These are phyloP conservation scores for Nesidiocoris tenuis DNA, from an alignment of 2,888 invertebrate species.

Conservation along the genomic window DNA sequence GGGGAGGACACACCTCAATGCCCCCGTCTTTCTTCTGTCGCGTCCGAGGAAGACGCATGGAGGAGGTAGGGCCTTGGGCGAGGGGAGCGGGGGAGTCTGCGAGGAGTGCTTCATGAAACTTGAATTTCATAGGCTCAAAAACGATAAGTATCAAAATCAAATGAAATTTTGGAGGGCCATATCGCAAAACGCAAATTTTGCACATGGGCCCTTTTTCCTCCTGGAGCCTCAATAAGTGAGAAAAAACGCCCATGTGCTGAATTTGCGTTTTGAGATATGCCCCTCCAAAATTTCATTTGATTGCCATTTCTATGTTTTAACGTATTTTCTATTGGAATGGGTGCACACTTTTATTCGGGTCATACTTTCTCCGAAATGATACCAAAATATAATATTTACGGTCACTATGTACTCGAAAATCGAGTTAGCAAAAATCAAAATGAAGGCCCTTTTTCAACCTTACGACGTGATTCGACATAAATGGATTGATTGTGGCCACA, in stretches of 20 bases:
- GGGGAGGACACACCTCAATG: neutral
- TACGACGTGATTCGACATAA: neutral
- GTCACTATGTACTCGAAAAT: constrained; percentile 1
- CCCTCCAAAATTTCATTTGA: no score
- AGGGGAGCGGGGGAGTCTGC: no score
- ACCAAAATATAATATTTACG: neutral
- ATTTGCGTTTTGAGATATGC: neutral
- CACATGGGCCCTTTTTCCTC: no score
- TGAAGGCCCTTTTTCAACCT: neutral
- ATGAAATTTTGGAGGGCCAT: no score
- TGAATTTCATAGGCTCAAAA: no score
- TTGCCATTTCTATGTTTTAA: neutral
- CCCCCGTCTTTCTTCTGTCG: neutral
- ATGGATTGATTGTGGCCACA: no score
- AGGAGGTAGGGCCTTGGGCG: neutral
- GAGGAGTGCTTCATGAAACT: no score
- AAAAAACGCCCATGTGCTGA: neutral
- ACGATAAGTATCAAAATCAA: no score
- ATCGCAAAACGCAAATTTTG: no score
- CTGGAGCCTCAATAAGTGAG: no score
- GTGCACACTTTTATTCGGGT: no score
- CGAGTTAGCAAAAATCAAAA: constrained; percentile 2
- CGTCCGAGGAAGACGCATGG: neutral
- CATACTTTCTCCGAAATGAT: no score
- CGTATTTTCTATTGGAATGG: neutral